Base-by-base conservation (phyloP, 2,113 vertebrate species). In the Xiphophorus couchianus region DNA sequence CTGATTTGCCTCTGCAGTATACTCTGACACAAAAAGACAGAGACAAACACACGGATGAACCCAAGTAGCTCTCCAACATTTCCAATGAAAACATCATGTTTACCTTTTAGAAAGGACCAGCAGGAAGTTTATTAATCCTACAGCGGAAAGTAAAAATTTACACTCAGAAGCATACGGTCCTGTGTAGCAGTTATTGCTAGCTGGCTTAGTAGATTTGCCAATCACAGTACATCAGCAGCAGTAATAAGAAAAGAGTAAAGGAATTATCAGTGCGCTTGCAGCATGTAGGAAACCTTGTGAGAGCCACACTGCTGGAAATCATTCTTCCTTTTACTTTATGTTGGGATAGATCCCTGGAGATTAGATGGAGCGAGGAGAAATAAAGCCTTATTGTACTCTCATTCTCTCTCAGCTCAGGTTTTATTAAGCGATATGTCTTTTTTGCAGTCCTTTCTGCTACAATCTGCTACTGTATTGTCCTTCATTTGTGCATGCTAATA, bases 361-460 rank as follows among this genome's bases (percentile, higher is more conserved):
- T 66, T 37, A 71, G 17, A 76, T 28, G 27, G 2, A 69, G 58
- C 3, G 37, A 17, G 62, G 30, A 29, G 48, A 78, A 69, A 77
- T 72, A 58, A 82, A 79, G 37, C 44, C 22, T 71, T 75, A 70
- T 66, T 67, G 69, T 79, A 25, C 48, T 67, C 62, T 58, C 13
- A 42, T 51, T 65, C 61, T 75, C 35, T 63, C 25, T 60, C 44
- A 78, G 31, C 48, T 61, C 1, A 3, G 61, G 31, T 76, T 88
- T 89, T 87, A 87, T 84, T 77, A 81, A 75, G 68, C 31, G 33
- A 75, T 86, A 65, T 69, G 71, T 87, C 76, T 75, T 84, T 28
- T 64, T 76, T 60, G 68, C 22, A 28, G 35, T n/a, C 48, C 35
- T 66, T 35, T 64, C 7, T 66, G 35, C 69, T 28, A 39, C 62